Percentiles rank a stretch among this genome's conserved stretches.
Conservation (phyloP, 2,113 vertebrate genomes). For the Hypocryptadius cinnamomeus region DNA sequence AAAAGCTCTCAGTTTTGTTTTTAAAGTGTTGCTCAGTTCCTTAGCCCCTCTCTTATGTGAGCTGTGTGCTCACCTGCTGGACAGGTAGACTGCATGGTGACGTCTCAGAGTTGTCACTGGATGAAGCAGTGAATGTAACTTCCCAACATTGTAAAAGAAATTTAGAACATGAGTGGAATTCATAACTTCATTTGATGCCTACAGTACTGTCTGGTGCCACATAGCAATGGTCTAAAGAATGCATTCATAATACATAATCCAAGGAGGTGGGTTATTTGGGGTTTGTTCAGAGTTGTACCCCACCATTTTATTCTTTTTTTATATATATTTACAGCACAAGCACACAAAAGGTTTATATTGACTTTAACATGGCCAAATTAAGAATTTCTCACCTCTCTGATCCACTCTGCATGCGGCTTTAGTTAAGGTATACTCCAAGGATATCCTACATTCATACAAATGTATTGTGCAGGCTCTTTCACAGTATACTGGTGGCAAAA, state of each 20-base stretch:
- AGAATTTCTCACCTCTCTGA: not conserved
- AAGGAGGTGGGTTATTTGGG: not conserved
- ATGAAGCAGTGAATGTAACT: not conserved
- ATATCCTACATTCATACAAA: not conserved
- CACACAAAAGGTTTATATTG: not conserved
- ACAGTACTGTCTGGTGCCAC: not conserved
- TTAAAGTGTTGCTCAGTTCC: not conserved
- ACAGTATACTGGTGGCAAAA: not conserved
- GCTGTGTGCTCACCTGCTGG: not conserved
- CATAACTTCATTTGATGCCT: conserved; percentile 19
- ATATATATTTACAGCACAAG: not conserved
- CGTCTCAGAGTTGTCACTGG: not conserved
- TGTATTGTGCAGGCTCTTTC: not conserved
- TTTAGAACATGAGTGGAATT: not conserved
- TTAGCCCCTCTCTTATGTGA: not conserved
- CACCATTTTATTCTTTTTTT: not conserved
- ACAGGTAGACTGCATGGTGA: not conserved
- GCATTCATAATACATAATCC: not conserved
- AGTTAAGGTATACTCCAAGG: not conserved
- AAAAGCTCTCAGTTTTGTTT: not conserved
- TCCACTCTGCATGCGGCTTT: not conserved
- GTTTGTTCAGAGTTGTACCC: not conserved
- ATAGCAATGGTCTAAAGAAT: not conserved
- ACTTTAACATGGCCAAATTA: not conserved
- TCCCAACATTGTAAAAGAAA: not conserved